A percentile compares a stretch with the other conserved stretches of the same genome.
Evolutionary conservation across 2,888 invertebrate genomes (phyloP).

Genomic region (Neoascia interrupta): DNA sequence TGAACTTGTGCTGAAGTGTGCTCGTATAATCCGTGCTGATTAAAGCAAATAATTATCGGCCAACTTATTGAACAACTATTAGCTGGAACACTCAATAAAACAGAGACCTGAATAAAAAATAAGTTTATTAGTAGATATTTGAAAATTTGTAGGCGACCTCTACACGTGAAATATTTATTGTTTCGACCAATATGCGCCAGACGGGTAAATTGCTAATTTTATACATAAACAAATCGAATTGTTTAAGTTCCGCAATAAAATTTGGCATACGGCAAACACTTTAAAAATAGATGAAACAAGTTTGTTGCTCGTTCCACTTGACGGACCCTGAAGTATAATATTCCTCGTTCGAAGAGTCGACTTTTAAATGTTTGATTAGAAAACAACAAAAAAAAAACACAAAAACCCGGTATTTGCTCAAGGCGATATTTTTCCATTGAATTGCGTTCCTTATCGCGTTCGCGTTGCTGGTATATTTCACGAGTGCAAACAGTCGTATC

Average conservation of each 20-base stretch:
- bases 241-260: slow-evolving; percentile 1
- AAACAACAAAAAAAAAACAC: neutral
- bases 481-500: slow-evolving; percentile 32
- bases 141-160: neutral
- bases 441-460: slow-evolving; percentile 37
- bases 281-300: neutral
- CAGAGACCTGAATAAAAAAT: neutral
- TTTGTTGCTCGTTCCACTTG: slow-evolving; percentile 18
- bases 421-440: slow-evolving; percentile 23
- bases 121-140: neutral
- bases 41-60: slow-evolving; percentile 6
- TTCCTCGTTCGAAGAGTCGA: slow-evolving; percentile 18
- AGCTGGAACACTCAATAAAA: neutral
- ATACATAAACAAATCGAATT: slow-evolving; percentile 9
- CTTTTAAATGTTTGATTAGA: slow-evolving; percentile 31
- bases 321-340: neutral
- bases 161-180: neutral
- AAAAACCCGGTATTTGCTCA: slow-evolving; percentile 10
- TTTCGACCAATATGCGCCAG: neutral
- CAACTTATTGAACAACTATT: neutral
- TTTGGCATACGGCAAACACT: neutral
- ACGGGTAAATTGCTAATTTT: neutral
- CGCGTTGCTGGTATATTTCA: slow-evolving; percentile 7
- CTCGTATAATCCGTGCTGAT: slow-evolving; percentile 5
- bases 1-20: slow-evolving; percentile 48